Evolutionary conservation across 2,113 vertebrate species (phyloP), one percentile per base, ranked within the genome.

Genomic region (Peromyscus maniculatus): DNA sequence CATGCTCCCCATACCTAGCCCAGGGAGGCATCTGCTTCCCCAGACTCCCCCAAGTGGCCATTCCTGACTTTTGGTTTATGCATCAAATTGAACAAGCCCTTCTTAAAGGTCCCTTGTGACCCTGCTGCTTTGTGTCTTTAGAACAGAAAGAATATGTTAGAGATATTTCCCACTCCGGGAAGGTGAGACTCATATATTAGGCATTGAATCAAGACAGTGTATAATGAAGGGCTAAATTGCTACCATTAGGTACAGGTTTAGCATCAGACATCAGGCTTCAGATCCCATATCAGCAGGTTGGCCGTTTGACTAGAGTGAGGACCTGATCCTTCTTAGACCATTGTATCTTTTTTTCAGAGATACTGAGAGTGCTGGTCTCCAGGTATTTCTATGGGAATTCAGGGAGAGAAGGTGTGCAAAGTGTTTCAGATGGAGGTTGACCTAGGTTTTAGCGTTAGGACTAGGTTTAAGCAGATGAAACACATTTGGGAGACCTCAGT

Each of bases 61-160:
- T 78, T 59, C 39, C 31, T 89, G 52, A 72, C 74, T 86, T 87
- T 82, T 64, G 39, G n/a, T 95, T 87, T 90, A 90, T 64, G 91
- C 79, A 33, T 83, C 55, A 95, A 79, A 84, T 71, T 92, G 67
- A 78, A 4, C 46, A 92, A 39, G 7, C 8, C 19, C 69, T 77
- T 82, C 22, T 24, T 84, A 17, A 93, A 93, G 55, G 12, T 62
- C 26, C 67, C 52, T 57, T 77, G 21, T 52, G 39, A 87, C 21
- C 62, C 67, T 67, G 17, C 17, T 13, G n/a, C 62, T 94, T 9
- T 82, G 31, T 91, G 12, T 64, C n/a, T 24, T 2, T 78, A 91
- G 87, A 26, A 77, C 21, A 66, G 49, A 59, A 87, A n/a, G 22
- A 46, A 31, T 31, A 11, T 82, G 24, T 3, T 74, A 89, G 74